Conservation (phyloP, 2,113 vertebrate species). For the Petaurus breviceps region DNA sequence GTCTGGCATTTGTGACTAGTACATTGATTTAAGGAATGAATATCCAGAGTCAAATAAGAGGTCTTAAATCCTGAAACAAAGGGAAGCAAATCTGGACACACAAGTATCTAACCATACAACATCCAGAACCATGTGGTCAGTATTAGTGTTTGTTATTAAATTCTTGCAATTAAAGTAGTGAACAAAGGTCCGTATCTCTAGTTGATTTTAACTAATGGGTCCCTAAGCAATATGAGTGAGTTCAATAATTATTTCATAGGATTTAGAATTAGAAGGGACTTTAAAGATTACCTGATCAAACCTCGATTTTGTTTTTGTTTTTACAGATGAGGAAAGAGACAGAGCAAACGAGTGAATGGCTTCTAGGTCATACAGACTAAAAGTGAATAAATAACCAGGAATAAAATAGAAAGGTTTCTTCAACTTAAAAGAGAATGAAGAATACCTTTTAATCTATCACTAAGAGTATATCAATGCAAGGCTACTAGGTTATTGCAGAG, state of each 20-base stretch:
- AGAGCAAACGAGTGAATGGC: neutral
- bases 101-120: neutral
- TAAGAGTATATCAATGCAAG: constrained; percentile 28
- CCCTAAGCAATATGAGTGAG: neutral
- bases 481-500: constrained; percentile 23
- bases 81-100: neutral
- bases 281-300: neutral
- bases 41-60: constrained; percentile 4
- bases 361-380: neutral
- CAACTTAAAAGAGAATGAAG: constrained; percentile 41
- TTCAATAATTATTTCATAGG: neutral
- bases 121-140: neutral
- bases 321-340: constrained; percentile 26
- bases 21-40: neutral
- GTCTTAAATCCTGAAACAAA: neutral
- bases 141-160: constrained; percentile 1
- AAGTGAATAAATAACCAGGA: neutral
- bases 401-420: constrained; percentile 4
- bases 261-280: neutral
- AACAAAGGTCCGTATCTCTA: neutral
- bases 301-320: neutral
- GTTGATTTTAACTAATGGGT: neutral
- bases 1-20: neutral
- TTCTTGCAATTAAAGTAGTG: neutral
- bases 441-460: constrained; percentile 34